Evolutionary conservation across 1,140 invertebrate species (phyloP), one percentile per base, ranked within the genome.

Genomic region (Bradysia coprophila): DNA sequence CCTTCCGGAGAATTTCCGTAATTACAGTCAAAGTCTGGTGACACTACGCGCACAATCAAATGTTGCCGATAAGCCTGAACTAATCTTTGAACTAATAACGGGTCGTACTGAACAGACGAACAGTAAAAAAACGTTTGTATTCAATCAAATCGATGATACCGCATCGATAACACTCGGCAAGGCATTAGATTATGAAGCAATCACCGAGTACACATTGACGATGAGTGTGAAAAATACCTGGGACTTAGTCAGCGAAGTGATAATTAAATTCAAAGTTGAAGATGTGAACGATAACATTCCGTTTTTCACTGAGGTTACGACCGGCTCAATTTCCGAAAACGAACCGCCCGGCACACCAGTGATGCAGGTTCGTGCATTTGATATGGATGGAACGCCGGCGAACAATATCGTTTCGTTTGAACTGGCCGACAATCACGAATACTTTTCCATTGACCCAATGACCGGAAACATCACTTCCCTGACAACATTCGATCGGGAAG

Each of bases 201-300:
- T 81, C 41, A 77, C 73, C 0, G 75, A 84, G 46, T 91, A 90
- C 52, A 78, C 75, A 3, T 63, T 92, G 16, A 86, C 83, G 28
- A 75, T 92, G 46, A 69, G 80, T 49, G 83, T 84, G 4, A 64
- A 76, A 63, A 91, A 92, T 57, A 84, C 84, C 51, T 80, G 78
- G 52, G 75, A 76, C 51, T 61, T 88, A 51, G 78, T 75, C 6
- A 73, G 80, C 8, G 81, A 86, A 63, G 81, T 76, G 4, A 71
- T 73, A 33, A 69, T 91, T 4, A 74, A 75, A 43, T 79, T 91
- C 19, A 71, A 78, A 52, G 68, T 89, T 1, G 64, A 74, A 51
- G 87, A 91, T 51, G 85, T 88, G 0, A 92, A 91, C 50, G 87
- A 91, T 55, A 83, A 87, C 51, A 82, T 86, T 48, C 88, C 87